Conservation (phyloP, 1,140 invertebrate genomes). For the Cyclina sinensis region DNA sequence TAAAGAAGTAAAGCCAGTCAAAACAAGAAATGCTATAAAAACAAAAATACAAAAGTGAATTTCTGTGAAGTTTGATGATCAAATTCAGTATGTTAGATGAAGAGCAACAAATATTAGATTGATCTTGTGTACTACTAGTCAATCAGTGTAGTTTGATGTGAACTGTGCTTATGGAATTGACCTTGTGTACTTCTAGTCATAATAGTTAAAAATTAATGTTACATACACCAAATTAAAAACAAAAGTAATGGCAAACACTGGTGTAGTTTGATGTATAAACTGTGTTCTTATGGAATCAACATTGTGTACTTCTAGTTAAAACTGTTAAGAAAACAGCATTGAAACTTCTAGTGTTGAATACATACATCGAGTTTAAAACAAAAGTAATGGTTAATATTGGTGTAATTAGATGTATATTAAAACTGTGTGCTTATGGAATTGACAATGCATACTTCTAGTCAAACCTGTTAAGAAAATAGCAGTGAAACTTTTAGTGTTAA, state of each 20-base stretch:
- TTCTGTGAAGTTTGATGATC: neutral
- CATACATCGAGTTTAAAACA: neutral
- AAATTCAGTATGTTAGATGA: neutral
- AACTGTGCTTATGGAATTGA: no score
- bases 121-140: neutral
- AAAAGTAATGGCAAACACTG: neutral
- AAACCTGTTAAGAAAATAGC: neutral
- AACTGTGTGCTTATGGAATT: no score
- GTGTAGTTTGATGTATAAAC: neutral
- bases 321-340: neutral
- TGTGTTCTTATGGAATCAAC: neutral
- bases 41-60: conserved; percentile 20
- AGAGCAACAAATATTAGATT: neutral
- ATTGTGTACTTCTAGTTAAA: neutral
- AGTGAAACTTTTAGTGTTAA: neutral
- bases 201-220: no score
- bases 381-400: no score
- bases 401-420: no score
- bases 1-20: neutral
- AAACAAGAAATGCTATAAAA: conserved; percentile 30
- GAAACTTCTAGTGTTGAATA: neutral
- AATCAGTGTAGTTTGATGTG: neutral
- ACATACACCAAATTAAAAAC: neutral
- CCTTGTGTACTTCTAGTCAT: no score
- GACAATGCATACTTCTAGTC: no score